phyloP scores from a whole-genome alignment of 2,113 vertebrate genomes.

The Blennius ocellaris region DNA sequence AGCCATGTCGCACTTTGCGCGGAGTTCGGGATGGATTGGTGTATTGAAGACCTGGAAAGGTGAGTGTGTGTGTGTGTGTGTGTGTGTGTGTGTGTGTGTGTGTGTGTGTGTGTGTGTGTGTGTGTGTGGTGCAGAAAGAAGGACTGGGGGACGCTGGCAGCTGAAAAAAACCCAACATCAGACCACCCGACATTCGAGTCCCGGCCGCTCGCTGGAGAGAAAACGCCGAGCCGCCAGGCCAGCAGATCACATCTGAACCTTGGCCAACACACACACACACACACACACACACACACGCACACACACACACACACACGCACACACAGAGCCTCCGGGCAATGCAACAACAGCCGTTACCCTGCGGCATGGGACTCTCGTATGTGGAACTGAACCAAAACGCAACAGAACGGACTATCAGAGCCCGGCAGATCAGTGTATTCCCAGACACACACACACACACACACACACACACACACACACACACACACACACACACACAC shows the following conservation, averaged over 20 bases:
- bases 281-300: slow-evolving; percentile 1
- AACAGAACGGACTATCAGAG: slow-evolving; percentile 62
- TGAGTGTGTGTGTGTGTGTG: no score
- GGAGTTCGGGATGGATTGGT: no score
- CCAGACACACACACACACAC: slow-evolving; percentile 8
- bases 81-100: no score
- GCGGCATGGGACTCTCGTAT: slow-evolving; percentile 39
- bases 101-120: no score
- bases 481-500: slow-evolving; percentile 23
- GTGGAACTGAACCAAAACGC: slow-evolving; percentile 53
- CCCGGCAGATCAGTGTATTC: slow-evolving; percentile 47
- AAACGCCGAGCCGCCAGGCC: slow-evolving; percentile 51
- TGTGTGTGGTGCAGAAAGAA: not conserved
- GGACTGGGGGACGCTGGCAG: slow-evolving; percentile 1
- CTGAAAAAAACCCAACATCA: slow-evolving; percentile 41
- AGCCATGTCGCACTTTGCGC: no score
- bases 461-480: not conserved
- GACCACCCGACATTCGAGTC: slow-evolving; percentile 40
- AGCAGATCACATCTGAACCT: slow-evolving; percentile 42
- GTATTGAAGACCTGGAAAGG: no score
- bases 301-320: not conserved
- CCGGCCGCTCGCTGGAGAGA: slow-evolving; percentile 44
- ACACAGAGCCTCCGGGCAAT: slow-evolving; percentile 56
- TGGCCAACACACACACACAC: slow-evolving; percentile 30
- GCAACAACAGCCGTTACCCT: slow-evolving; percentile 59